Evolutionary conservation across 2,113 vertebrate genomes (phyloP).

Genomic region (Petrocephalus microphthalmus): DNA sequence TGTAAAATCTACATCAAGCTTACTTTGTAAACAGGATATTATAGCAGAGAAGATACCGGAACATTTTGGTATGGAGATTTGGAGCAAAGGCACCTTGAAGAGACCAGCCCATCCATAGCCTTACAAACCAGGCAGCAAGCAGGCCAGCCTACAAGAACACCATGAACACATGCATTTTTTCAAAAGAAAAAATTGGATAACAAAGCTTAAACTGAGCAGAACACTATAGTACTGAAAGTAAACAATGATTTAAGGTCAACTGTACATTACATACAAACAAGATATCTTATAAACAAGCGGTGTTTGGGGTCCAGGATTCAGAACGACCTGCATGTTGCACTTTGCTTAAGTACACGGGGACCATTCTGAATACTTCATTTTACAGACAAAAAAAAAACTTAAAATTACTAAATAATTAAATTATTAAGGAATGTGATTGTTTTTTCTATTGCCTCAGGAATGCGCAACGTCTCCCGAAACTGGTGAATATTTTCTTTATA

Average conservation of each 20-base stretch:
- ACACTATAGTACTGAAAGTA: background rate
- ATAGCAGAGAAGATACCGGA: background rate
- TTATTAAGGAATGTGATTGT: constrained; percentile 11
- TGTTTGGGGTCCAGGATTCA: background rate
- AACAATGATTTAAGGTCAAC: background rate
- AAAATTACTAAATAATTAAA: too few relatives aligned
- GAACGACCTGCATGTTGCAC: background rate
- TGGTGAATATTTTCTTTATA: background rate
- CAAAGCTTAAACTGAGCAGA: background rate
- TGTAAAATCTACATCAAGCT: background rate
- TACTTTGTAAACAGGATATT: background rate
- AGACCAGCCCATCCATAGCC: background rate
- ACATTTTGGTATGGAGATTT: background rate
- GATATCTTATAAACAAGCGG: background rate
- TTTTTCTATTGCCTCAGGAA: background rate
- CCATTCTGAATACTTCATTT: background rate
- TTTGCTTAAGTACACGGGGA: background rate
- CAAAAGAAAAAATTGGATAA: background rate
- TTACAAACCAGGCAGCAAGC: background rate
- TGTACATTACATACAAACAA: background rate
- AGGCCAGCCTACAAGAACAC: background rate
- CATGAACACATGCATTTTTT: background rate
- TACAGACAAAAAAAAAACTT: background rate
- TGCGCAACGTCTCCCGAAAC: background rate
- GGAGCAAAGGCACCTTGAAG: background rate